A percentile compares a stretch with the other conserved stretches of the same genome.
Evolutionary conservation across 2,797 vertebrate genomes (phyloP).

Genomic region (Limosa lapponica): DNA sequence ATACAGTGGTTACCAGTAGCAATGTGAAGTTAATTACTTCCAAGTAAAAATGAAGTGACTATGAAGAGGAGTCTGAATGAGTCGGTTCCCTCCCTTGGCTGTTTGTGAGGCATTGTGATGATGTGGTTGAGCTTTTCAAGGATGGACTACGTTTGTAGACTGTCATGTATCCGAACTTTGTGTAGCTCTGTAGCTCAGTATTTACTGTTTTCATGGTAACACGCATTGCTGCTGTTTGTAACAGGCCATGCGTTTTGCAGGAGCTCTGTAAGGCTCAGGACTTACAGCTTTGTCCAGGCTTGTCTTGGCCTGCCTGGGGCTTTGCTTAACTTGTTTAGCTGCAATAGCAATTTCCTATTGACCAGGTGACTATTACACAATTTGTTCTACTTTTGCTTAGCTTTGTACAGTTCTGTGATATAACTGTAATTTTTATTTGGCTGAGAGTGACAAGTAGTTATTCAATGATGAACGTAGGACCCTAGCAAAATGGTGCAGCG

Average conservation of each 20-base stretch:
- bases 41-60: neutral
- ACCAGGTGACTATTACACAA: neutral
- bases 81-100: neutral
- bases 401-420: neutral
- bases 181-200: neutral
- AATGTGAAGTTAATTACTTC: neutral
- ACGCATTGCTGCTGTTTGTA: neutral
- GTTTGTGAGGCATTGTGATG: neutral
- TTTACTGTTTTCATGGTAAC: neutral
- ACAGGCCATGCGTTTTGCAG: neutral
- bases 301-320: neutral
- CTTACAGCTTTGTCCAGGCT: neutral
- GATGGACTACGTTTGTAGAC: neutral
- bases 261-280: neutral
- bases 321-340: neutral
- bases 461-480: neutral
- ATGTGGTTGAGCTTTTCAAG: neutral
- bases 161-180: neutral
- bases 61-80: neutral
- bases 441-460: neutral
- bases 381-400: neutral
- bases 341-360: neutral
- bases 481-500: fast-evolving
- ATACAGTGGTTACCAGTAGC: neutral
- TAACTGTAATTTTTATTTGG: neutral